These are phyloP conservation scores for Calliphora vomitoria DNA, from an alignment of 2,888 invertebrate genomes.

Conservation along the genomic window DNA sequence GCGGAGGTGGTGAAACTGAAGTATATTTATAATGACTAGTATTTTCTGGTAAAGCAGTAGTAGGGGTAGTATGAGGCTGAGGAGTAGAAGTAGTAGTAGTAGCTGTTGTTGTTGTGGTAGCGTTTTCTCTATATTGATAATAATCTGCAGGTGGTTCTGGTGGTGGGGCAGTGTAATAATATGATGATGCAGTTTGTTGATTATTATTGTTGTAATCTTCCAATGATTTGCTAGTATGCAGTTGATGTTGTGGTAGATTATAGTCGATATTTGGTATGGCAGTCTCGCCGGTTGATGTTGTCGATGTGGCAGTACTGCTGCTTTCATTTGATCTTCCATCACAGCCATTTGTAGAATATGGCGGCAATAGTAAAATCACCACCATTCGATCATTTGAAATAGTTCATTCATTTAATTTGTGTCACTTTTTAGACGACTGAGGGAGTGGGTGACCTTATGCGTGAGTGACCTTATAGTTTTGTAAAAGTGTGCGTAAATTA, in stretches of 20 bases:
- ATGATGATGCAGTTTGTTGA: slow-evolving; percentile 49
- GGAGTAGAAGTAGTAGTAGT: no score
- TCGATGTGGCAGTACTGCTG: slow-evolving; percentile 79
- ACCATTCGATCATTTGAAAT: slow-evolving; percentile 85
- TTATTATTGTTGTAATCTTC: slow-evolving; percentile 62
- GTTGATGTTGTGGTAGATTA: slow-evolving; percentile 69
- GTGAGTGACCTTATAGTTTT: neutral
- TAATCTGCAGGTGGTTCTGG: slow-evolving; percentile 51
- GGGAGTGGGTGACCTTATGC: no score
- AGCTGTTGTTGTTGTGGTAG: neutral
- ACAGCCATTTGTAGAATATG: slow-evolving; percentile 83
- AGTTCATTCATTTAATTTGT: slow-evolving; percentile 71
- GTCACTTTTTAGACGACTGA: slow-evolving; percentile 12
- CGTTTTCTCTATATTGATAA: slow-evolving; percentile 59
- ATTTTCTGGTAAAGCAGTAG: slow-evolving; percentile 57
- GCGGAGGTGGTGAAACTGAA: slow-evolving; percentile 73
- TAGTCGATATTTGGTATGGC: slow-evolving; percentile 80
- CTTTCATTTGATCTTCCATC: slow-evolving; percentile 80
- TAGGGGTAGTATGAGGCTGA: slow-evolving; percentile 8
- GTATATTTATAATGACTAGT: slow-evolving; percentile 67
- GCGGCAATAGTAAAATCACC: slow-evolving; percentile 85
- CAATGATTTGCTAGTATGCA: slow-evolving; percentile 35
- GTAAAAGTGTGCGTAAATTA: neutral
- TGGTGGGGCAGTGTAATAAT: slow-evolving; percentile 68
- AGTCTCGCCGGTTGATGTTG: slow-evolving; percentile 83